Evolutionary conservation across 2,888 invertebrate genomes (phyloP).

Genomic region (Drosophila nr. perissopoda): DNA sequence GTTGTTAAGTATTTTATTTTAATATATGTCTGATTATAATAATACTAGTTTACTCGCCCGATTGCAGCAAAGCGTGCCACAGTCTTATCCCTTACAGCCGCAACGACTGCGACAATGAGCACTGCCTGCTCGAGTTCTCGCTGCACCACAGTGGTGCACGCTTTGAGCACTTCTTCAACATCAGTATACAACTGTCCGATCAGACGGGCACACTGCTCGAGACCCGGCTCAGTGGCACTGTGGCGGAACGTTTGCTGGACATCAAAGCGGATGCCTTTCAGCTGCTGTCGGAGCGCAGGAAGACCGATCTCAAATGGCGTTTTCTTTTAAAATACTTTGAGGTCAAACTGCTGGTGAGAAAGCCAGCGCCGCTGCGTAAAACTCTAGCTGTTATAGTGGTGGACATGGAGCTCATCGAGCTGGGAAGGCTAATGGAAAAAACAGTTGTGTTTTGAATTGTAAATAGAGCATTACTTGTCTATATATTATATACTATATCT

Average conservation of each 20-base stretch:
- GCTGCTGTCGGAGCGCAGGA: constrained; percentile 85
- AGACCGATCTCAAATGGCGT: constrained; percentile 87
- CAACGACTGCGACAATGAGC: constrained; percentile 71
- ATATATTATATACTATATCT: neutral
- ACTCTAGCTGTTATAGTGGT: constrained; percentile 72
- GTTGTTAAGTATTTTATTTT: constrained; percentile 49
- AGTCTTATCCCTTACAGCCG: constrained; percentile 54
- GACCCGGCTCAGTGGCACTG: constrained; percentile 86
- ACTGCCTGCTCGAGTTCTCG: constrained; percentile 76
- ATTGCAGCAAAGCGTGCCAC: constrained; percentile 72
- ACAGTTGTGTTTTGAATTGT: constrained; percentile 73
- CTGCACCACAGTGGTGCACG: constrained; percentile 62
- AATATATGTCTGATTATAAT: neutral
- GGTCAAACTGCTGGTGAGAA: constrained; percentile 84
- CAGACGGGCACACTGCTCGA: constrained; percentile 89
- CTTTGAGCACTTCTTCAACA: constrained; percentile 85
- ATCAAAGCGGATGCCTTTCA: constrained; percentile 86
- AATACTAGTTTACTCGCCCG: neutral
- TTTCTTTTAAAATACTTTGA: constrained; percentile 88
- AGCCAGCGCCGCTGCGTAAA: constrained; percentile 66
- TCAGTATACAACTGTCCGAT: constrained; percentile 88
- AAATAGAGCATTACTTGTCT: neutral
- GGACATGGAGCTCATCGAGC: constrained; percentile 68
- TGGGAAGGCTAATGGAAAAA: constrained; percentile 73
- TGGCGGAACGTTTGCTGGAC: constrained; percentile 87